Conservation (phyloP, 2,113 vertebrate genomes). For the Periophthalmodon schlosseri region DNA sequence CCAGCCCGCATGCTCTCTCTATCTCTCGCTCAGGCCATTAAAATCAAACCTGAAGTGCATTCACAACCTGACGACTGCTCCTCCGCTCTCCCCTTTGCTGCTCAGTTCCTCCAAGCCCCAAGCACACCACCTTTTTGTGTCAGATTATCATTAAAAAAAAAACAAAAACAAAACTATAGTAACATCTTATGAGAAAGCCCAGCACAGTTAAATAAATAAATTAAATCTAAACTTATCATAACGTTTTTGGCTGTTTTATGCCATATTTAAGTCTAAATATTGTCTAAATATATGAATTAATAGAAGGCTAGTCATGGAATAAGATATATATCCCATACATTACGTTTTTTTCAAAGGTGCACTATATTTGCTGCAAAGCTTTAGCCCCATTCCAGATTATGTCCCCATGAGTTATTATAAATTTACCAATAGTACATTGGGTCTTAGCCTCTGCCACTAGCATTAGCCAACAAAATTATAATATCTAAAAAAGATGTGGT, state of each 20-base stretch:
- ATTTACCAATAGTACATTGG: not conserved
- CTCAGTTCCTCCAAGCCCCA: slow-evolving; percentile 36
- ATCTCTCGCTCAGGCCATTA: slow-evolving; percentile 47
- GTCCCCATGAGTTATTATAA: not conserved
- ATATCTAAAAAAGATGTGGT: too few relatives aligned
- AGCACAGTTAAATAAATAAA: not conserved
- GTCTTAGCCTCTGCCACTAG: not conserved
- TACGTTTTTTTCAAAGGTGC: not conserved
- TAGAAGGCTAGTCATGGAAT: too few relatives aligned
- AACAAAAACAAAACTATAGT: too few relatives aligned
- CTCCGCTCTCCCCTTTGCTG: slow-evolving; percentile 39
- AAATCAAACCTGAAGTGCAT: slow-evolving; percentile 55
- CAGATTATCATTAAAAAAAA: too few relatives aligned
- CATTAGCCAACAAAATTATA: not conserved
- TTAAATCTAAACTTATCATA: not conserved
- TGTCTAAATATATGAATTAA: too few relatives aligned
- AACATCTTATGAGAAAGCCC: not conserved
- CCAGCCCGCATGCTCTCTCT: slow-evolving; percentile 81
- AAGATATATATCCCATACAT: too few relatives aligned
- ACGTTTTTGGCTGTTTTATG: not conserved
- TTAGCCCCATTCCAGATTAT: not conserved
- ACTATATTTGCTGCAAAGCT: not conserved
- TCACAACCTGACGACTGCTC: slow-evolving; percentile 69
- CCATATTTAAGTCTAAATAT: not conserved
- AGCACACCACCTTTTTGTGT: slow-evolving; percentile 65